Conservation (phyloP, 2,797 vertebrate genomes). For the Scarus forsteni region DNA sequence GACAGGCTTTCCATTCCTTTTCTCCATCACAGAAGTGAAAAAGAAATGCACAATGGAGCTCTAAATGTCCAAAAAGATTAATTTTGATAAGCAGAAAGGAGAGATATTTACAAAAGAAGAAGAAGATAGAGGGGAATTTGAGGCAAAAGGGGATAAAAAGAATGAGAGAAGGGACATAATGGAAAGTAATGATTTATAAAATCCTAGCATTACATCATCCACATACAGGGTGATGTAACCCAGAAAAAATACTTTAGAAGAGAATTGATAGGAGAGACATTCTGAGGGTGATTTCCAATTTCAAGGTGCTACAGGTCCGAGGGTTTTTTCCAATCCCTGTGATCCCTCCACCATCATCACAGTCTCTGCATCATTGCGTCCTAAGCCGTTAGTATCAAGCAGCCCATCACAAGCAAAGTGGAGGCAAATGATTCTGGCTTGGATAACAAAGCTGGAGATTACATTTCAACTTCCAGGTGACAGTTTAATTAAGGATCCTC, state of each 20-base stretch:
- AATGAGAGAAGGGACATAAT: background rate
- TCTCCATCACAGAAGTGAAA: slow-evolving; percentile 25
- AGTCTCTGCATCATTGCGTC: slow-evolving; percentile 56
- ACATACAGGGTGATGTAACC: slow-evolving; percentile 28
- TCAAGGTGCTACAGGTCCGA: slow-evolving; percentile 65
- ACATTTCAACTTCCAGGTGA: slow-evolving; percentile 86
- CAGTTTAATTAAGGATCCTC: slow-evolving; percentile 88
- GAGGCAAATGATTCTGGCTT: slow-evolving; percentile 83
- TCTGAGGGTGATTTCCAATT: slow-evolving; percentile 55
- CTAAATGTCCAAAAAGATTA: background rate
- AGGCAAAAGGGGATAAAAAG: background rate
- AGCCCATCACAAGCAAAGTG: slow-evolving; percentile 75
- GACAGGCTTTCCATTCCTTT: slow-evolving; percentile 52
- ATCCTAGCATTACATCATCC: slow-evolving; percentile 35
- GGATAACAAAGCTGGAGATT: slow-evolving; percentile 84
- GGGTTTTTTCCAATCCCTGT: slow-evolving; percentile 45
- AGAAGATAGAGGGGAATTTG: background rate
- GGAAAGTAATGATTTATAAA: slow-evolving; percentile 1
- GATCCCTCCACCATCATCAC: slow-evolving; percentile 67
- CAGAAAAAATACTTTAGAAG: background rate
- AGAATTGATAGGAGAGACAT: slow-evolving; percentile 15
- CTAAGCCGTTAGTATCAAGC: slow-evolving; percentile 72
- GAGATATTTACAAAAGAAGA: background rate
- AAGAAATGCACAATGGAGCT: slow-evolving; percentile 18
- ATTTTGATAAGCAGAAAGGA: background rate